A percentile compares a stretch with the other conserved stretches of the same genome.
Conservation (phyloP, 2,113 vertebrate genomes). For the Pseudorectes ferrugineus region DNA sequence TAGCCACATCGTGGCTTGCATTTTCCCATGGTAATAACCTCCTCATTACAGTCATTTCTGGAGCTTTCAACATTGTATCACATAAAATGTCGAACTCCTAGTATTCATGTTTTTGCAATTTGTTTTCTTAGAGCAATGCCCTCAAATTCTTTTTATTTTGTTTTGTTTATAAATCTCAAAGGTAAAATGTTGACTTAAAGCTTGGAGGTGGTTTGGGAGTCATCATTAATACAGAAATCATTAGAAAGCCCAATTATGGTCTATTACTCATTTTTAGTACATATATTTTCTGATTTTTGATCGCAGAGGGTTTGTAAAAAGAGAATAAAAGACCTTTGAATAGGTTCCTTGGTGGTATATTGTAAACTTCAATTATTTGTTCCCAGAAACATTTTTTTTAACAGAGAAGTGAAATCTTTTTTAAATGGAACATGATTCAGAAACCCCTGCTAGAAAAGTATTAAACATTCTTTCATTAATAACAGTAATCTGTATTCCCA, state of each 20-base stretch:
- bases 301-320: conserved; percentile 50
- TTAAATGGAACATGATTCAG: conserved; percentile 53
- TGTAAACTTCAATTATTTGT: conserved; percentile 63
- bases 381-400: conserved; percentile 42
- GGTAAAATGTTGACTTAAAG: background rate
- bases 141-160: background rate
- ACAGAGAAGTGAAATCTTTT: conserved; percentile 33
- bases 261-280: conserved; percentile 30
- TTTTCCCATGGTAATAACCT: background rate
- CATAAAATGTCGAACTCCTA: background rate
- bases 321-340: conserved; percentile 38
- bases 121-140: background rate
- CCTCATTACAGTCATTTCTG: background rate
- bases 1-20: background rate
- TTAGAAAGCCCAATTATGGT: conserved; percentile 6
- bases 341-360: conserved; percentile 23
- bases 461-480: conserved; percentile 70
- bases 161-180: conserved; percentile 9
- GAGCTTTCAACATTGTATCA: background rate
- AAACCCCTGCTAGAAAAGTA: conserved; percentile 51
- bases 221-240: conserved; percentile 1
- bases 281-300: conserved; percentile 33
- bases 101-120: background rate
- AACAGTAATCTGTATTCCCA: conserved; percentile 59
- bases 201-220: background rate